These are phyloP conservation scores for Andrena praecox DNA, from an alignment of 2,888 invertebrate species.

Conservation along the genomic window DNA sequence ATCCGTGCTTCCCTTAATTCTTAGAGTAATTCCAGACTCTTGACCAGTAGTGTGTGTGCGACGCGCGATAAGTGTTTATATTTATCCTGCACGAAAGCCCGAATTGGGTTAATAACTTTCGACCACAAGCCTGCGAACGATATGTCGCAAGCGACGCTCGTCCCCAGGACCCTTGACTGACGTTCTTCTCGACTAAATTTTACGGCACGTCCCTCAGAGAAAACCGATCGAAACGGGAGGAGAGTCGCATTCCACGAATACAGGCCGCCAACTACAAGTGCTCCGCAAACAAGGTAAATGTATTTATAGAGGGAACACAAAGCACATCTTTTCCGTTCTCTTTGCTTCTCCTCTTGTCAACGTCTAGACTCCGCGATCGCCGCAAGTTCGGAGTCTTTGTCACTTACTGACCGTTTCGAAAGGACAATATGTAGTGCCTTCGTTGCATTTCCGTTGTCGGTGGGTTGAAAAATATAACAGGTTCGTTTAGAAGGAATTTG, in stretches of 20 bases:
- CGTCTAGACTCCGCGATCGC: slow-evolving; percentile 73
- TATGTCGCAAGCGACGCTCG: slow-evolving; percentile 35
- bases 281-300: slow-evolving; percentile 83
- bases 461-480: background rate
- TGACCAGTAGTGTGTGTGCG: too few species aligned
- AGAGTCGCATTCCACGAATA: slow-evolving; percentile 80
- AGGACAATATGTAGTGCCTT: slow-evolving; percentile 16
- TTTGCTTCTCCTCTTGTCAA: slow-evolving; percentile 72
- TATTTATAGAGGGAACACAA: slow-evolving; percentile 82
- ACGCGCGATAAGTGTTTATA: background rate
- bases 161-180: slow-evolving; percentile 38
- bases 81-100: background rate
- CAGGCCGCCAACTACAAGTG: slow-evolving; percentile 80
- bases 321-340: slow-evolving; percentile 69
- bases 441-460: slow-evolving; percentile 50
- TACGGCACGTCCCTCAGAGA: slow-evolving; percentile 58
- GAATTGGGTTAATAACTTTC: slow-evolving; percentile 49
- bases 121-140: slow-evolving; percentile 27
- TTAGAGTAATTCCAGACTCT: too few species aligned
- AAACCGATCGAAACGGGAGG: slow-evolving; percentile 75
- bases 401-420: slow-evolving; percentile 32
- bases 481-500: background rate
- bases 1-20: background rate
- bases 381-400: slow-evolving; percentile 50
- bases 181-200: slow-evolving; percentile 60